Evolutionary conservation across 2,888 invertebrate species (phyloP).

Genomic region (Aricia artaxerxes): DNA sequence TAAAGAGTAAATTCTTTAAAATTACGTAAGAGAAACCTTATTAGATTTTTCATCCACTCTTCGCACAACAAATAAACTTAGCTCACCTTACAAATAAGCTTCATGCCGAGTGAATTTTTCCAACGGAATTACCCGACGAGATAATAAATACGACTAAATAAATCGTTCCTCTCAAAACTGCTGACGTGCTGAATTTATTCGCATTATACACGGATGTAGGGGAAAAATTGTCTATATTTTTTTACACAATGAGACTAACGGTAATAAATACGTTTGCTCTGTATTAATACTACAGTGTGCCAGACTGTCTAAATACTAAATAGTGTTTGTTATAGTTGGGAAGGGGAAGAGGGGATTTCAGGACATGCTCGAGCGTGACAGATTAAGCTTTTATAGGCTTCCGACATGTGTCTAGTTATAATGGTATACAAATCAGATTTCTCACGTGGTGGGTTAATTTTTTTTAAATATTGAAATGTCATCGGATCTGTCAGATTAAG

Average conservation of each 20-base stretch:
- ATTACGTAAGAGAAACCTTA: neutral
- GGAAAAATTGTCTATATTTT: neutral
- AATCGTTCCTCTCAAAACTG: slow-evolving; percentile 43
- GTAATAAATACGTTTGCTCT: neutral
- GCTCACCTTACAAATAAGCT: slow-evolving; percentile 26
- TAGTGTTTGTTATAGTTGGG: too few species aligned
- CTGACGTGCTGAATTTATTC: slow-evolving; percentile 45
- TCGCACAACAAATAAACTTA: neutral
- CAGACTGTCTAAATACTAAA: too few species aligned
- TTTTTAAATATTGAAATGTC: too few species aligned
- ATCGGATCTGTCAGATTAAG: too few species aligned
- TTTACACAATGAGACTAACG: neutral
- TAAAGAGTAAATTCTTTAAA: too few species aligned
- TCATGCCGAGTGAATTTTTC: slow-evolving; percentile 35
- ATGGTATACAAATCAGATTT: too few species aligned
- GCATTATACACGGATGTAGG: slow-evolving; percentile 39
- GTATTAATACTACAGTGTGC: neutral
- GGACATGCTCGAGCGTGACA: too few species aligned
- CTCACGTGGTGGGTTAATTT: too few species aligned
- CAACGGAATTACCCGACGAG: slow-evolving; percentile 27
- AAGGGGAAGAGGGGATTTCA: too few species aligned
- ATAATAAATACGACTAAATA: slow-evolving; percentile 41
- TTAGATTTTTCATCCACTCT: neutral
- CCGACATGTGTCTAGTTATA: too few species aligned
- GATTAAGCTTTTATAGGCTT: too few species aligned